A percentile compares a stretch with the other conserved stretches of the same genome.
phyloP scores from a whole-genome alignment of 2,113 vertebrate genomes.

The Sorex araneus region DNA sequence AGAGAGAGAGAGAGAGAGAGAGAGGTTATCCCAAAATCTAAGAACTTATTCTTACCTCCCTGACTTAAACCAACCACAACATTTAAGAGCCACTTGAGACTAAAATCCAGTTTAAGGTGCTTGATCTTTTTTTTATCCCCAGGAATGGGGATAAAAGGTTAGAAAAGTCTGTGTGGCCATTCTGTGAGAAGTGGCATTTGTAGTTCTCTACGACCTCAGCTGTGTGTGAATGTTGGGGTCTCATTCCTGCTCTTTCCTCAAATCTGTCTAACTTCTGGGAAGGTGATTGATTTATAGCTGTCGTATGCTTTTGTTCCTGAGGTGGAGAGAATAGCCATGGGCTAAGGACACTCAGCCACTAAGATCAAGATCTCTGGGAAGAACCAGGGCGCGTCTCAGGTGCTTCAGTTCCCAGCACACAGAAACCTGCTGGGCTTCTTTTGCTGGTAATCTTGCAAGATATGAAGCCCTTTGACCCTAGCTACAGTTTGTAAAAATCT shows the following conservation, averaged over 20 bases:
- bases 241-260: neutral
- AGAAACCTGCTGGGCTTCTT: neutral
- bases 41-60: too few species aligned
- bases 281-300: neutral
- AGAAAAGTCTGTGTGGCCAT: neutral
- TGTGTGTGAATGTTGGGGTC: neutral
- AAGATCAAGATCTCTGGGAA: neutral
- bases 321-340: neutral
- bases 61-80: neutral
- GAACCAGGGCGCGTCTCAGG: neutral
- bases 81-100: slow-evolving; percentile 64
- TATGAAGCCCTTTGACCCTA: neutral
- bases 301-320: neutral
- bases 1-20: too few species aligned
- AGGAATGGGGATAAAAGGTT: neutral
- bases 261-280: neutral
- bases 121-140: slow-evolving; percentile 67
- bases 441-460: neutral
- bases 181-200: slow-evolving; percentile 1
- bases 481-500: neutral
- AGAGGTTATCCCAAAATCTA: too few species aligned
- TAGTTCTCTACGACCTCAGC: neutral
- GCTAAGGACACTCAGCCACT: neutral
- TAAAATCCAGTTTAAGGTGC: slow-evolving; percentile 63
- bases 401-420: neutral